Conservation (phyloP, 2,797 vertebrate genomes). For the Poecilia gillii region DNA sequence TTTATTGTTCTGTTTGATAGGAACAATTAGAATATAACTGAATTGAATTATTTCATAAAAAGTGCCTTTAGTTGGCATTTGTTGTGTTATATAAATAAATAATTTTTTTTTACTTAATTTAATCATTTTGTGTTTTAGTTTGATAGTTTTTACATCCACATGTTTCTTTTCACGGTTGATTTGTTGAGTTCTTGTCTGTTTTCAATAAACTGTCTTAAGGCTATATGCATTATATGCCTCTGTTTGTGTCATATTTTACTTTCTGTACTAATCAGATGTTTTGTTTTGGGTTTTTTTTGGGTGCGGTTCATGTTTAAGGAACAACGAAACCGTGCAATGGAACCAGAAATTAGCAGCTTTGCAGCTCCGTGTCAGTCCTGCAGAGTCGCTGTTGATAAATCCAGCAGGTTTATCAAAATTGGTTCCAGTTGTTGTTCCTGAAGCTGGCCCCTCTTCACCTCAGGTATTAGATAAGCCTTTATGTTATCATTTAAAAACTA, state of each 20-base stretch:
- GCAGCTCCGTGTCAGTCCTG: neutral
- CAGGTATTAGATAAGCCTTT: constrained; percentile 1
- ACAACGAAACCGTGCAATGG: neutral
- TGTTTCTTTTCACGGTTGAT: neutral
- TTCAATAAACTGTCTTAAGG: neutral
- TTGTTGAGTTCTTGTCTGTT: neutral
- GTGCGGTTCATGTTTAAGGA: neutral
- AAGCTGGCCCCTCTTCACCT: neutral
- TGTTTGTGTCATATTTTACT: neutral
- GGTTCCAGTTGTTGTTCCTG: neutral
- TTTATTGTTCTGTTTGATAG: no score
- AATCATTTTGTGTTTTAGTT: neutral
- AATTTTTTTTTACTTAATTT: neutral
- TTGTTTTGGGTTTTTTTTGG: neutral
- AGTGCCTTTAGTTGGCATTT: no score
- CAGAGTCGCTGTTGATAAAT: neutral
- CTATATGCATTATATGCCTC: neutral
- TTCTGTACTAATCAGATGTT: neutral
- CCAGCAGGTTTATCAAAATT: neutral
- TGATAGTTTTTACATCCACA: neutral
- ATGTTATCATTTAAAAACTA: neutral
- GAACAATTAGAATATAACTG: no score
- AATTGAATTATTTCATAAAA: no score
- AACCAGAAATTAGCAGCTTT: neutral
- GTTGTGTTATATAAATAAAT: no score